These are phyloP conservation scores for Xestia xanthographa DNA, from an alignment of 2,888 invertebrate species.

Conservation along the genomic window DNA sequence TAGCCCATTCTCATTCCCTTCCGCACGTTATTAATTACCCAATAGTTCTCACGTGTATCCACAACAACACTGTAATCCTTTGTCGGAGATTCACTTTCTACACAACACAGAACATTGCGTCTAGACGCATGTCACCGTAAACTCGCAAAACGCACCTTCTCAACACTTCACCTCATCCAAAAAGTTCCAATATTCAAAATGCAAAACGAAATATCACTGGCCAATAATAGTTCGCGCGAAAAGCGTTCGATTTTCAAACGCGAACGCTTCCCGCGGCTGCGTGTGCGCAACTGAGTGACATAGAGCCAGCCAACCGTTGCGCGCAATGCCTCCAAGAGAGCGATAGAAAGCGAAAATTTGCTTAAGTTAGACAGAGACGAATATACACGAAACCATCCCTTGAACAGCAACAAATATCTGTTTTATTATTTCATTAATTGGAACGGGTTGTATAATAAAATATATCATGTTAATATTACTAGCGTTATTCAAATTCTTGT, in stretches of 20 bases:
- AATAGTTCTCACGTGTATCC: conserved; percentile 74
- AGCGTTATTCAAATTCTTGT: conserved; percentile 71
- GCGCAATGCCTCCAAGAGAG: conserved; percentile 70
- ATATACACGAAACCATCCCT: conserved; percentile 75
- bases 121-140: conserved; percentile 45
- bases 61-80: conserved; percentile 83
- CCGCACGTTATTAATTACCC: conserved; percentile 68
- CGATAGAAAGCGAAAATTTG: conserved; percentile 69
- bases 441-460: conserved; percentile 73
- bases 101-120: conserved; percentile 64
- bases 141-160: conserved; percentile 60
- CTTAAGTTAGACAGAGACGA: conserved; percentile 69
- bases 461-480: conserved; percentile 74
- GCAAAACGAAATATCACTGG: conserved; percentile 67
- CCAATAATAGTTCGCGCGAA: conserved; percentile 76
- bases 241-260: conserved; percentile 78
- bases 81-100: conserved; percentile 77
- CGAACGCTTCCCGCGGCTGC: conserved; percentile 81
- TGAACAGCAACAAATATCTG: conserved; percentile 64
- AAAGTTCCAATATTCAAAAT: conserved; percentile 66
- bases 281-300: conserved; percentile 86
- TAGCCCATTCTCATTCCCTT: conserved; percentile 64
- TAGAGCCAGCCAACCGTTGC: conserved; percentile 78
- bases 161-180: conserved; percentile 68
- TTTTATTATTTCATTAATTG: conserved; percentile 76